Evolutionary conservation across 2,113 vertebrate species (phyloP), one percentile per base, ranked within the genome.

Genomic region (Trinectes maculatus): DNA sequence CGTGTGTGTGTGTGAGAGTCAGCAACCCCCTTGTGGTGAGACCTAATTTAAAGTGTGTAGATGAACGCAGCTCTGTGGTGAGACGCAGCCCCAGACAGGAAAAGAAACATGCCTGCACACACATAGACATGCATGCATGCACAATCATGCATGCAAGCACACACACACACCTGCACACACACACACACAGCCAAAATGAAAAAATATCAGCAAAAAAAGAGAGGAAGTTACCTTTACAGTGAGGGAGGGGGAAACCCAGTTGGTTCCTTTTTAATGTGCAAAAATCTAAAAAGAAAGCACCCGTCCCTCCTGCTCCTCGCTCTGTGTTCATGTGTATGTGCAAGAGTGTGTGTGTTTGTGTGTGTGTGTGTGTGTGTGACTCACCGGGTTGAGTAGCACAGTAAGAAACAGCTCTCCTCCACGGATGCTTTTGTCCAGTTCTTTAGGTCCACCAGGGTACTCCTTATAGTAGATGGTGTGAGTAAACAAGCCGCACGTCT

Each of bases 391-490:
- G 57, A 99, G 94, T 29, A 99, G 92, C 53, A 99, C 91, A 0
- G 97, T 99, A 78, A 98, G 95, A 83, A 99, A 99, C 55, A 98
- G 93, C 83, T 99, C 97, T 52, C 98, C 96, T 71, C 97, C 98
- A 79, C 90, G 93, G 83, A 99, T 98, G 90, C 96, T 99, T 91
- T 94, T 97, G 87, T 99, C 97, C 88, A 98, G 91, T 74, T 97
- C 98, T 67, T 93, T 95, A 4, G 97, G 95, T 31, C 98, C 97
- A 46, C 97, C 98, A 1, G 97, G 98, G 76, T 98, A 99, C 66
- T 99, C 98, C 77, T 96, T 96, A 88, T 99, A 98, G 94, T 97
- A 98, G 91, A 99, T 98, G 15, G 96, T 99, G 86, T 98, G 98
- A 40, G 97, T 99, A 89, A 99, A 99, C 67, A 99, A 92, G 53